Conservation (phyloP, 2,888 invertebrate species). For the Dorcus parallelipipedus region DNA sequence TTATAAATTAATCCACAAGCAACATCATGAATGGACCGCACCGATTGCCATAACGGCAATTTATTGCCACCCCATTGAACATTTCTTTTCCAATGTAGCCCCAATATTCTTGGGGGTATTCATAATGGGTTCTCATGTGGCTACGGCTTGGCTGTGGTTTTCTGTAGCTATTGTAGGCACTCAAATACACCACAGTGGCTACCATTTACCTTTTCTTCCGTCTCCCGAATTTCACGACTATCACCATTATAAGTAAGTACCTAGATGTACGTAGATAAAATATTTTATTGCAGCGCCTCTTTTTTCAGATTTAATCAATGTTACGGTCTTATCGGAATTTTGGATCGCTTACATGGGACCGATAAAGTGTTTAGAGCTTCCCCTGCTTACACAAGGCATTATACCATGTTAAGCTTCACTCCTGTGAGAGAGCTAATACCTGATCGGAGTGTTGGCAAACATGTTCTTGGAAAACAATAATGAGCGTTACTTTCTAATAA, state of each 20-base stretch:
- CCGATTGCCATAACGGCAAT: constrained; percentile 79
- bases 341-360: constrained; percentile 81
- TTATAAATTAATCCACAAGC: constrained; percentile 80
- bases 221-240: constrained; percentile 86
- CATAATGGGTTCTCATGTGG: constrained; percentile 72
- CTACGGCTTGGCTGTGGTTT: constrained; percentile 77
- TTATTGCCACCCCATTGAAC: constrained; percentile 77
- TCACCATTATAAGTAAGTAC: constrained; percentile 75
- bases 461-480: constrained; percentile 37
- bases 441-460: constrained; percentile 51
- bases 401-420: constrained; percentile 65
- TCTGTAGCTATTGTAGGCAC: constrained; percentile 74
- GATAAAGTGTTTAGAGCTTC: constrained; percentile 72
- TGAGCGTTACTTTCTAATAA: too few relatives aligned
- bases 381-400: constrained; percentile 67
- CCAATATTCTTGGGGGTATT: constrained; percentile 74
- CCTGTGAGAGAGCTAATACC: constrained; percentile 68
- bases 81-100: constrained; percentile 72
- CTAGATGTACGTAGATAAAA: too few relatives aligned
- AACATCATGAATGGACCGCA: constrained; percentile 86
- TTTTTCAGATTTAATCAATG: constrained; percentile 74
- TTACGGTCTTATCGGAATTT: constrained; percentile 76
- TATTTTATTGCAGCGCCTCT: neutral
- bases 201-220: constrained; percentile 81
- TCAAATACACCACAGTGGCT: constrained; percentile 79